Base-by-base conservation (phyloP, 2,797 vertebrate species). In the Hippopotamyrus pictus region DNA sequence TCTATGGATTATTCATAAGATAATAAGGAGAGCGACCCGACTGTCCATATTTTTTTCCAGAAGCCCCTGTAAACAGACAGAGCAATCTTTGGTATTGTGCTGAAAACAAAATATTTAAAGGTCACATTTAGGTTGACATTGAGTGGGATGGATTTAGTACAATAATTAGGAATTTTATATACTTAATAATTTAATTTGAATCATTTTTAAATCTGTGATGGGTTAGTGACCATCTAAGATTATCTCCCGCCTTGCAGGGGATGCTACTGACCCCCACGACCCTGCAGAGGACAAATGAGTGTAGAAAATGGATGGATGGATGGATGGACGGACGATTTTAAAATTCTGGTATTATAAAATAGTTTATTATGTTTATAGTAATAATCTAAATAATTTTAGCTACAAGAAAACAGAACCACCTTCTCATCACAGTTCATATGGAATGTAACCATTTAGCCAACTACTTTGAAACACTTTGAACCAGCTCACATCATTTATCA, bases 1-100 rank as follows among this genome's bases (percentile, higher is more conserved):
- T 84, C 19, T 41, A 84, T 84, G 73, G 73, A 79, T 84, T 12
- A 84, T 48, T 84, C 22, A 84, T 84, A 48, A 84, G 82, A 51
- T 84, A n/a, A 51, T 48, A 84, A 25, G 14, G n/a, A 79, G 37
- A 9, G 37, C 11, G 22, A 29, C 46, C 7, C 0, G 46, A 29
- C 82, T 84, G 82, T 84, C 44, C 8, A 84, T 84, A 84, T 51
- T 84, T 14, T 48, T 84, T 51, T 48, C 44, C 82, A 84, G 46
- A 84, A 11, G 82, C 22, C 22, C 12, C 29, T 73, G 29, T 44
- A 44, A 41, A 79, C 7, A 79, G 14, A 84, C 82, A 12, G 17
- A 48, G 41, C 8, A 44, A 51, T 44, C 22, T 84, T 29, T 44
- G 41, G 22, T 19, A 19, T 19, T 7, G 33, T 44, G 73, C 73